These are phyloP conservation scores for Lasioglossum marginatum DNA, from an alignment of 2,888 invertebrate genomes.

Conservation along the genomic window DNA sequence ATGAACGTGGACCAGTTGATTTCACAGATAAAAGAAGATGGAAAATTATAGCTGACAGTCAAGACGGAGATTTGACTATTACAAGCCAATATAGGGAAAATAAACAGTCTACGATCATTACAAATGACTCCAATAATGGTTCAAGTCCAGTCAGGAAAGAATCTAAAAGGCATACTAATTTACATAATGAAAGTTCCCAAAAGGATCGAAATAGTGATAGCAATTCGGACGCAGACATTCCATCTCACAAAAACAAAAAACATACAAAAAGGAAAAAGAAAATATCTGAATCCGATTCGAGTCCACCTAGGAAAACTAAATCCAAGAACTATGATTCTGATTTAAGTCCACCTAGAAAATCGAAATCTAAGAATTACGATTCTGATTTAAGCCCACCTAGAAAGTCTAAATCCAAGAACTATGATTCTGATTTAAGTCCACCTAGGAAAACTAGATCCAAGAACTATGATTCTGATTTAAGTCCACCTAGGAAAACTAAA, in stretches of 20 bases:
- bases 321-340: slow-evolving; percentile 60
- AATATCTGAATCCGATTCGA: slow-evolving; percentile 41
- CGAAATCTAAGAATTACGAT: not conserved
- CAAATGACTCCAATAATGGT: slow-evolving; percentile 70
- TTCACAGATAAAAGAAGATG: slow-evolving; percentile 80
- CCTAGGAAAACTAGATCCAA: slow-evolving; percentile 73
- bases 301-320: slow-evolving; percentile 73
- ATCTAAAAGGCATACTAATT: slow-evolving; percentile 8
- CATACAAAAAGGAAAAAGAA: slow-evolving; percentile 15
- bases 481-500: slow-evolving; percentile 73
- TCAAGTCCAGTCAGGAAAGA: slow-evolving; percentile 77
- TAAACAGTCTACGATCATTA: not conserved
- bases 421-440: not conserved
- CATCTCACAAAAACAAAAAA: slow-evolving; percentile 21
- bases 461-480: slow-evolving; percentile 60
- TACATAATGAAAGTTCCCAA: not conserved
- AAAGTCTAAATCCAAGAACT: slow-evolving; percentile 69
- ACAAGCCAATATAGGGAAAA: slow-evolving; percentile 36
- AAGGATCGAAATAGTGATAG: slow-evolving; percentile 17
- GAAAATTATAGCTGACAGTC: slow-evolving; percentile 82
- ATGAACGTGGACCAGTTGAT: slow-evolving; percentile 87
- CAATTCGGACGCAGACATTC: slow-evolving; percentile 3
- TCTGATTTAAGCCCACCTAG: slow-evolving; percentile 66
- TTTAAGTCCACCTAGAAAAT: slow-evolving; percentile 55
- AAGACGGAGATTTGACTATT: slow-evolving; percentile 71